Percentiles rank a stretch among this genome's conserved stretches.
These are phyloP conservation scores for Drosophila bocqueti DNA, from an alignment of 1,140 invertebrate genomes.

Conservation along the genomic window DNA sequence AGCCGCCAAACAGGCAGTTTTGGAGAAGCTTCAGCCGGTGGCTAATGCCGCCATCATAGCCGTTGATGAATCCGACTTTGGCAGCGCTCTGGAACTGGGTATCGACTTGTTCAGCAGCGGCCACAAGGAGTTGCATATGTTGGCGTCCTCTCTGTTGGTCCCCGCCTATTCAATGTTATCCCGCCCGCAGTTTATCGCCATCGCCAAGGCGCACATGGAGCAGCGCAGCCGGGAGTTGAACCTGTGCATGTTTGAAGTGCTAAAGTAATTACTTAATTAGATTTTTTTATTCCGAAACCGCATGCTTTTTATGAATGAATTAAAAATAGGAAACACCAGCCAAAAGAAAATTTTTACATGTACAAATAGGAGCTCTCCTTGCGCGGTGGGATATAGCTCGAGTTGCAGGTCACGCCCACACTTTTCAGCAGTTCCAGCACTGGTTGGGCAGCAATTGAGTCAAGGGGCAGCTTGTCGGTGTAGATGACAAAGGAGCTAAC, in stretches of 20 bases:
- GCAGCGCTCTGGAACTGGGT: conserved; percentile 94
- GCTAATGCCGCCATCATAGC: conserved; percentile 88
- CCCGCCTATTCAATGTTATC: conserved; percentile 92
- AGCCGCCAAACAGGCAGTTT: conserved; percentile 86
- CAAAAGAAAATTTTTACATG: conserved; percentile 43
- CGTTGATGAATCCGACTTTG: conserved; percentile 97
- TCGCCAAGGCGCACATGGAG: conserved; percentile 89
- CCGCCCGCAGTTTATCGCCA: conserved; percentile 90
- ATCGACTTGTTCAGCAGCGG: conserved; percentile 94
- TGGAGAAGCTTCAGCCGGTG: conserved; percentile 90
- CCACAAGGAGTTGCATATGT: conserved; percentile 88
- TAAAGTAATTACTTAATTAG: conserved; percentile 37
- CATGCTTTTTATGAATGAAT: conserved; percentile 27
- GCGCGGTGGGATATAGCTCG: conserved; percentile 60
- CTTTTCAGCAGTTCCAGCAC: conserved; percentile 66
- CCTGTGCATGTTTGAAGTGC: conserved; percentile 69
- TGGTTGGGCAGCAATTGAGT: conserved; percentile 65
- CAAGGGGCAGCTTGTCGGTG: conserved; percentile 71
- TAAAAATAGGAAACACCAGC: conserved; percentile 45
- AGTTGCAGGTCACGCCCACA: conserved; percentile 51
- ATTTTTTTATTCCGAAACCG: conserved; percentile 48
- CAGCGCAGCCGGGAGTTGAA: conserved; percentile 54
- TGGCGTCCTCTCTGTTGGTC: conserved; percentile 88
- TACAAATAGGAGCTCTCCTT: conserved; percentile 76
- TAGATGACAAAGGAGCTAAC: conserved; percentile 67